Evolutionary conservation across 2,113 vertebrate genomes (phyloP).

Genomic region (Acrocephalus kingi): DNA sequence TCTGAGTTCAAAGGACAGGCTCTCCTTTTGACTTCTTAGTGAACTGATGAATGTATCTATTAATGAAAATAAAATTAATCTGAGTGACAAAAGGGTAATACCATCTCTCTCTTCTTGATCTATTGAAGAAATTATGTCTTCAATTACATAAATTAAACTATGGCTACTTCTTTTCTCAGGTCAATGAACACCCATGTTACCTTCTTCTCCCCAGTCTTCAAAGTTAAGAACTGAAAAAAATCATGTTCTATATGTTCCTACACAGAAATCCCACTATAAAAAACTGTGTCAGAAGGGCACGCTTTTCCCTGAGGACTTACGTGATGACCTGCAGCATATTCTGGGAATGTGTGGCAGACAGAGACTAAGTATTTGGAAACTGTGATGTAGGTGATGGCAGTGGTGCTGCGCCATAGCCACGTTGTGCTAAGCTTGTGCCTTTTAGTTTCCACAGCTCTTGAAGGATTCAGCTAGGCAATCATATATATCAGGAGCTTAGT

Average conservation of each 20-base stretch:
- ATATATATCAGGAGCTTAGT: conserved; percentile 72
- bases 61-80: conserved; percentile 49
- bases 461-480: conserved; percentile 70
- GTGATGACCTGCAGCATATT: not conserved
- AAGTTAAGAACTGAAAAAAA: not conserved
- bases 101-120: not conserved
- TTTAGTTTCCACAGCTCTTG: conserved; percentile 35
- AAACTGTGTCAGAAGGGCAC: not conserved
- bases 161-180: not conserved
- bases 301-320: not conserved
- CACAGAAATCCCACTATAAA: not conserved
- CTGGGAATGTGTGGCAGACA: conserved; percentile 17
- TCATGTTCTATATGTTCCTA: not conserved
- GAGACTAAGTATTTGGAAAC: conserved; percentile 23
- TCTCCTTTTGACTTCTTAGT: not conserved
- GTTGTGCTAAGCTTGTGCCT: not conserved
- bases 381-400: not conserved
- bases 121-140: conserved; percentile 14
- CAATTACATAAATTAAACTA: not conserved
- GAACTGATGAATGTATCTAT: conserved; percentile 14
- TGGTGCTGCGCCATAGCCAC: not conserved
- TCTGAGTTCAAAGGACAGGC: conserved; percentile 24
- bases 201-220: not conserved
- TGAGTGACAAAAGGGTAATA: not conserved
- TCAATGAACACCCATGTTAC: not conserved